phyloP scores from a whole-genome alignment of 2,797 vertebrate species.

The Lepidocolaptes lacrymiger region DNA sequence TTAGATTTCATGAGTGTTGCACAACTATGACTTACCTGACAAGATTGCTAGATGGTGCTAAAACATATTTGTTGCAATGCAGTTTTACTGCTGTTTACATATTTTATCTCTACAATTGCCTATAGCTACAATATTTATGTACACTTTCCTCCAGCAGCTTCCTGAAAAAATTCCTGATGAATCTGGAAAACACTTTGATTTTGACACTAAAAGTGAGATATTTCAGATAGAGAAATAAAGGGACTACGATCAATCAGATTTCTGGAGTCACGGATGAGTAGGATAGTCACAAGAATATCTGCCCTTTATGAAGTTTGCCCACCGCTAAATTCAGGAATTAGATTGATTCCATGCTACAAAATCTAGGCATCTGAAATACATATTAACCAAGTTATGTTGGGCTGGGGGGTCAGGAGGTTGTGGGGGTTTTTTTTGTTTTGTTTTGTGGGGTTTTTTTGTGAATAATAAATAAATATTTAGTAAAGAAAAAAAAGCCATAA shows the following conservation, averaged over 20 bases:
- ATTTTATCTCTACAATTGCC: background rate
- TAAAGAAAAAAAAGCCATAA: background rate
- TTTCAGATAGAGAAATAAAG: background rate
- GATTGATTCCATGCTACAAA: background rate
- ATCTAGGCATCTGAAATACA: background rate
- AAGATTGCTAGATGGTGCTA: slow-evolving; percentile 66
- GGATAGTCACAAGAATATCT: background rate
- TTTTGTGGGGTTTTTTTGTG: background rate
- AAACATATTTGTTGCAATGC: slow-evolving; percentile 22
- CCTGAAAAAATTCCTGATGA: background rate
- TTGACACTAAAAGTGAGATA: background rate
- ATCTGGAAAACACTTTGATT: background rate
- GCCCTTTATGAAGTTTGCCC: background rate
- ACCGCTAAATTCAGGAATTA: background rate
- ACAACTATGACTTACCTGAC: background rate
- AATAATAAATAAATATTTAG: background rate
- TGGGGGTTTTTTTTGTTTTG: no score
- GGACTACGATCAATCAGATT: background rate
- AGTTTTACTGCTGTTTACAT: background rate
- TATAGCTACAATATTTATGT: background rate
- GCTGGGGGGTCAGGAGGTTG: no score
- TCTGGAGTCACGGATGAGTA: background rate
- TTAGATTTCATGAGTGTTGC: background rate
- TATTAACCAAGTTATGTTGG: background rate
- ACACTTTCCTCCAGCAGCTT: background rate